Percentiles rank a stretch among this genome's conserved stretches.
Evolutionary conservation across 2,797 vertebrate species (phyloP).

Genomic region (Spinus pinus): DNA sequence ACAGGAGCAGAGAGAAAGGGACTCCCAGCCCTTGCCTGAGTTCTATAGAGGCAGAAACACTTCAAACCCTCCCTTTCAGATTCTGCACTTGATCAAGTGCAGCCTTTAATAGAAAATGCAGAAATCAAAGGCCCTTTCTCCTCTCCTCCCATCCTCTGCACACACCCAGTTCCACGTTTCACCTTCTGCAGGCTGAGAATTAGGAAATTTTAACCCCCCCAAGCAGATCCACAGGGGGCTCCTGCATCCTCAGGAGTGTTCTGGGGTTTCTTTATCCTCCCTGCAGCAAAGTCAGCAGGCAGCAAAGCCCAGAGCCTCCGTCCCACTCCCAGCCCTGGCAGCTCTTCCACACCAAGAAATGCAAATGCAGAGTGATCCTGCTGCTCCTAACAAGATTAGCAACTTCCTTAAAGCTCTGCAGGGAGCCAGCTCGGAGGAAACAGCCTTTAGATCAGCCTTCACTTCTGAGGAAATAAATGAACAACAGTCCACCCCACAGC

Average conservation of each 20-base stretch:
- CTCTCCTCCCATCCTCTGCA: neutral
- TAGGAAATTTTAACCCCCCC: neutral
- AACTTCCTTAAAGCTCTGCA: slow-evolving; percentile 45
- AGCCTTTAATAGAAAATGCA: neutral
- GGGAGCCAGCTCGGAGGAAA: neutral
- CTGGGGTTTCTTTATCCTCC: neutral
- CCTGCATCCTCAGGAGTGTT: neutral
- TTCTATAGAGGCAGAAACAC: neutral
- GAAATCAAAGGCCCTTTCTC: neutral
- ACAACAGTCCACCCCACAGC: neutral
- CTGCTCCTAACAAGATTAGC: slow-evolving; percentile 44
- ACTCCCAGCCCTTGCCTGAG: neutral
- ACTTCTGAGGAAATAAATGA: neutral
- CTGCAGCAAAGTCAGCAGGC: fast-evolving
- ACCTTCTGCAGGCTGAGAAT: neutral
- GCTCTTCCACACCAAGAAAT: neutral
- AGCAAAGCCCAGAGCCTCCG: neutral
- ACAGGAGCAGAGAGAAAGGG: neutral
- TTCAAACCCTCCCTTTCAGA: neutral
- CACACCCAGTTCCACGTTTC: fast-evolving
- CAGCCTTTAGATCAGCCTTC: neutral
- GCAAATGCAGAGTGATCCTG: neutral
- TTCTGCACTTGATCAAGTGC: neutral
- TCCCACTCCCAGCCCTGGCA: neutral
- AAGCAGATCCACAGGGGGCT: neutral